Base-by-base conservation (phyloP, 2,797 vertebrate species). In the Tapirus indicus region DNA sequence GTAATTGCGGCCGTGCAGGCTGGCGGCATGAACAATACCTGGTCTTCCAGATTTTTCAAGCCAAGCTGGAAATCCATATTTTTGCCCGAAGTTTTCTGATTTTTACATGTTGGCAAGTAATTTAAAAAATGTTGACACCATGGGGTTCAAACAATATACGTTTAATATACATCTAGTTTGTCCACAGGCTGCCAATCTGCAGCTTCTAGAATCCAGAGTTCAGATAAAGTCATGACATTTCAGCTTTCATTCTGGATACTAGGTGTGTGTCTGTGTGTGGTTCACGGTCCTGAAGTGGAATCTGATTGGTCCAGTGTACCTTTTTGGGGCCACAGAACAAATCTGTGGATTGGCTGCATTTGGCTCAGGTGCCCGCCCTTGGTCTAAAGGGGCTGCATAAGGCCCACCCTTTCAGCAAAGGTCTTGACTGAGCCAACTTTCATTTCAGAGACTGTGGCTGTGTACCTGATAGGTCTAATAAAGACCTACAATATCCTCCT, bases 271-370 rank as follows among this genome's bases (percentile, higher is more conserved):
- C 5, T 21, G 17, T 49, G 32, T 54, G 29, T 21, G 25, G 9
- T 47, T 52, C 47, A 27, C 58, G 86, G 82, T 97, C 80, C n/a
- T 93, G 62, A 79, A 52, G 54, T 66, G 32, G 38, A 94, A 89
- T 75, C 82, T 49, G 56, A 58, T 68, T 56, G 75, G 49, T 12
- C 2, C 56, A 86, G 47, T 23, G 18, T 5, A 88, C 21, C 29
- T 74, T 91, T n/a, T 86, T 44, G 27, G 16, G 35, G 78, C 29
- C 58, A 72, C 20, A 83, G 58, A 68, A 41, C 49, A 52, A 52
- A 52, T 52, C 49, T 52, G 49, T 52, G 49, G 49, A 60, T 58
- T 69, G 80, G 49, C 56, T 85, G 21, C 41, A 29, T 21, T 25
- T 23, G 47, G n/a, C 54, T 78, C 52, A 71, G 23, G 27, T n/a